Evolutionary conservation across 2,113 vertebrate species (phyloP).

Genomic region (Caretta caretta): DNA sequence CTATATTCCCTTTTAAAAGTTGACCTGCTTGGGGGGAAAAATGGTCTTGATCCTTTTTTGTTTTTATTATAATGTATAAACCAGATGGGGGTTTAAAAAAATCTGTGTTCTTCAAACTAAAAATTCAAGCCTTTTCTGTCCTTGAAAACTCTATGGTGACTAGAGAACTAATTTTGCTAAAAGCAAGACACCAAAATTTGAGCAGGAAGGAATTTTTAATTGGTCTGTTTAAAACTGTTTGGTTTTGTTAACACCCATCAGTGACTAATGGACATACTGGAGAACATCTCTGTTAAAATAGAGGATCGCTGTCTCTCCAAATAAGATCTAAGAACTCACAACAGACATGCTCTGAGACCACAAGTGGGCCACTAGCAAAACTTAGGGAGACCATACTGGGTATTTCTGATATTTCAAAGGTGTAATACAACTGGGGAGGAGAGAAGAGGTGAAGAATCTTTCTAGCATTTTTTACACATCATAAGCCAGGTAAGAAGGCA

Average conservation of each 20-base stretch:
- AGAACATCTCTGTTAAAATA: background rate
- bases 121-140: background rate
- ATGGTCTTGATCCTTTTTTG: background rate
- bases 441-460: background rate
- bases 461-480: background rate
- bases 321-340: background rate
- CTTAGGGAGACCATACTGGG: background rate
- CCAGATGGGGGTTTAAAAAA: background rate
- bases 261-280: background rate
- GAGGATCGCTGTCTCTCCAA: background rate
- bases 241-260: background rate
- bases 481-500: background rate
- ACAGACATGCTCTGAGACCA: background rate
- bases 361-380: background rate
- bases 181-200: background rate
- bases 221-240: background rate
- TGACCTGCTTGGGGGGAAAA: background rate
- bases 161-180: background rate
- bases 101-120: background rate
- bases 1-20: conserved; percentile 23
- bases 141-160: background rate
- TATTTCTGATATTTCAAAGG: background rate
- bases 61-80: background rate
- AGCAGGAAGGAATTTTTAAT: background rate
- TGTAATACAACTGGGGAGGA: background rate